A percentile compares a stretch with the other conserved stretches of the same genome.
These are phyloP conservation scores for Euzophera pinguis DNA, from an alignment of 2,888 invertebrate genomes.

Conservation along the genomic window DNA sequence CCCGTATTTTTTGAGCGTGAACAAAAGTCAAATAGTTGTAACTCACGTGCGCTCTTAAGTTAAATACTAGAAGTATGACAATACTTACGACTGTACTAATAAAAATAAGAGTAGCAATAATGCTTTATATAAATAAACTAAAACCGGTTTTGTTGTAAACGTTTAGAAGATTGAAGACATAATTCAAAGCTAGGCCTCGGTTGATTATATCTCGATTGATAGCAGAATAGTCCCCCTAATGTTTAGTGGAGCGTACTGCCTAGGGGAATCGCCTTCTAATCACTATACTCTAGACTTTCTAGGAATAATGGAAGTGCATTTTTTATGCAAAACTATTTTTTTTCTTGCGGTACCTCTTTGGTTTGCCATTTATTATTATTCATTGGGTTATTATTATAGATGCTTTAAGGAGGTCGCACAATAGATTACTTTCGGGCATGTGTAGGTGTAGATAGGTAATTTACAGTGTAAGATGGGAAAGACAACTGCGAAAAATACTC, in stretches of 20 bases:
- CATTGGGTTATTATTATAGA: too few relatives aligned
- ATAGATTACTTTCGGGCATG: too few relatives aligned
- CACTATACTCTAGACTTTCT: constrained; percentile 26
- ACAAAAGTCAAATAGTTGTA: too few relatives aligned
- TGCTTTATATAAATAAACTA: background rate
- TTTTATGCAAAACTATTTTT: background rate
- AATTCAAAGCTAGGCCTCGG: constrained; percentile 14
- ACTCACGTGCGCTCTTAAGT: too few relatives aligned
- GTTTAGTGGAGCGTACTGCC: constrained; percentile 23
- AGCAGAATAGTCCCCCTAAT: constrained; percentile 24
- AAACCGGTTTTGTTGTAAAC: background rate
- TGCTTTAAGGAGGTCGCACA: too few relatives aligned
- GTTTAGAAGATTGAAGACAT: constrained; percentile 1
- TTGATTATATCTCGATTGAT: constrained; percentile 31
- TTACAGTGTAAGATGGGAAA: too few relatives aligned
- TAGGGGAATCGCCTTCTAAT: constrained; percentile 23
- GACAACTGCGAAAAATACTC: too few relatives aligned
- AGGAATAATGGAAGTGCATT: constrained; percentile 14
- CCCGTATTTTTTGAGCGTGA: too few relatives aligned
- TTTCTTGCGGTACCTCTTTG: background rate
- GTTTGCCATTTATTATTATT: background rate
- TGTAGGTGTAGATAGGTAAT: too few relatives aligned
- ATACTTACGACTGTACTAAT: too few relatives aligned
- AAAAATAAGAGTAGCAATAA: background rate
- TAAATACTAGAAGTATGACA: too few relatives aligned